Conservation (phyloP, 2,797 vertebrate genomes). For the Scomberomorus guttatus region DNA sequence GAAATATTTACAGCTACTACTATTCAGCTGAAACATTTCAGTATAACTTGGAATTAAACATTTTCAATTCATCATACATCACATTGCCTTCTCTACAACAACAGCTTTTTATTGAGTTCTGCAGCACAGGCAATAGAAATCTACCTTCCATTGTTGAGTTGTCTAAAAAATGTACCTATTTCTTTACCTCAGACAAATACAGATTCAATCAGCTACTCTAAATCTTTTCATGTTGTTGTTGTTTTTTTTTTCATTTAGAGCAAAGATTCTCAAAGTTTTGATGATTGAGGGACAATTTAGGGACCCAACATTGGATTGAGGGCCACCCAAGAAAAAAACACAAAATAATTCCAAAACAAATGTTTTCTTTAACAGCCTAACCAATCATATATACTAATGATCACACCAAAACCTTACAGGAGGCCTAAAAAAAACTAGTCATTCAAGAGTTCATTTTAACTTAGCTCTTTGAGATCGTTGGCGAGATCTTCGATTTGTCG, state of each 20-base stretch:
- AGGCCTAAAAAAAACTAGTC: no score
- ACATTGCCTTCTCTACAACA: constrained; percentile 10
- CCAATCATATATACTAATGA: no score
- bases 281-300: no score
- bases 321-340: no score
- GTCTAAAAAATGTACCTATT: neutral
- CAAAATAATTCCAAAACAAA: no score
- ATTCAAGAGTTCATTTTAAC: no score
- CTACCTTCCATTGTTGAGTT: neutral
- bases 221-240: neutral
- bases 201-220: neutral
- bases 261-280: no score
- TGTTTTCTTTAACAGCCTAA: no score
- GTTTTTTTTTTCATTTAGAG: neutral
- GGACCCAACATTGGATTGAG: no score
- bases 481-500: neutral
- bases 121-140: neutral
- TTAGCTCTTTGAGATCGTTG: neutral
- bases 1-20: constrained; percentile 19
- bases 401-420: no score
- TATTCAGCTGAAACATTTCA: neutral
- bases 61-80: constrained; percentile 16
- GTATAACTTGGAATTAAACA: constrained; percentile 10
- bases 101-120: neutral
- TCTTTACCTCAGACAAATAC: neutral